Evolutionary conservation across 2,113 vertebrate species (phyloP), one percentile per base, ranked within the genome.

Genomic region (Perca flavescens): DNA sequence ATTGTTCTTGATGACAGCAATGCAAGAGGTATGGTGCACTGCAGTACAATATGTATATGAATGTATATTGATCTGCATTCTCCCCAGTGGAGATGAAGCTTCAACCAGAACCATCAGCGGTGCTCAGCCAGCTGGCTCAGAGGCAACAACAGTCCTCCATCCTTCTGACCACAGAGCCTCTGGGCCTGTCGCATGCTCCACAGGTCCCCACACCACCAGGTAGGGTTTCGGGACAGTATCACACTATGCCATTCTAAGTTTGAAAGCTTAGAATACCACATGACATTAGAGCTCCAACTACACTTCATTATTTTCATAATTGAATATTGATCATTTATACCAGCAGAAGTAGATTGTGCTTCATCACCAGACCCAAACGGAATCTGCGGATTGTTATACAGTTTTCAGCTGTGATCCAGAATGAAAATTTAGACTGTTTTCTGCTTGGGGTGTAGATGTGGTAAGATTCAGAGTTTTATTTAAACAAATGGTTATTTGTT

Each of bases 101-200:
- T 84, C 97, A 99, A 78, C 98, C 98, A 58, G 97, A 99, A 67
- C 98, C 98, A 15, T 99, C 98, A 22, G 96, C 96, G 2, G 96
- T 99, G 91, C 95, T 99, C 86, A 97, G 97, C 94, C 98, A 99
- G 83, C 89, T 98, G 82, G 95, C 95, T 58, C 97, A 97, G 84
- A 93, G 96, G 85, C 97, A 98, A 73, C 96, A 97, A 11, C 96
- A 97, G 53, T 81, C 91, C 71, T 76, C 89, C 79, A 86, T 87
- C 50, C 88, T 91, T 34, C 31, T 88, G 80, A 74, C 82, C 52
- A 58, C 90, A 60, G 93, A 94, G 40, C 71, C 90, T 82, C 85
- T 88, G 68, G 76, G 84, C 21, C 54, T 89, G 68, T 68, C 89
- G 28, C 91, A 90, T 62, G 90, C 83, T n/a, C 91, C 92, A 54